Base-by-base conservation (phyloP, 1,140 invertebrate genomes). In the Diabrotica virgifera region DNA sequence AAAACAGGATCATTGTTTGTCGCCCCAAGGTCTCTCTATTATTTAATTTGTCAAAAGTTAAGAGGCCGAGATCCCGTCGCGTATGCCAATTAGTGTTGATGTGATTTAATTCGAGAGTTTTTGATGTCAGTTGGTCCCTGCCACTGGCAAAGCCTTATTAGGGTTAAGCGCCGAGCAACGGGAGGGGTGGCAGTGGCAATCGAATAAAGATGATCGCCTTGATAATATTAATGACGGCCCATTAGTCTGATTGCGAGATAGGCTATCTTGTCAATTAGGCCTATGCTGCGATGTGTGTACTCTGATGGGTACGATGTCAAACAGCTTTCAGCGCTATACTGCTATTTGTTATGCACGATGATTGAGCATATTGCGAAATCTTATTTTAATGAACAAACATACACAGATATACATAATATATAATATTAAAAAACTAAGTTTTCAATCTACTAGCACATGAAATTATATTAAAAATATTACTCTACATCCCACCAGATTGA, bases 201-300 rank as follows among this genome's bases (percentile, higher is more conserved):
- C 67, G 66, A 74, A 66, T 73, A 69, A 74, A 52, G 56, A 62
- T 66, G 70, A 72, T 73, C 67, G 70, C 66, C 68, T 67, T 75
- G 73, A 75, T 75, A 73, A 73, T 64, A 70, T 75, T 75, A 75
- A 75, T 69, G 72, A 75, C 73, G 73, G 65, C 60, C 69, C 73
- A 75, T 75, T 75, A 73, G 73, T 60, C 65, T 66, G 68, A 70
- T 72, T 70, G 69, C 52, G 61, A 65, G 71, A 70, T 70, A 70
- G 59, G 64, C 63, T 70, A 64, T 68, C 64, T 65, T 62, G 63
- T 67, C 65, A 66, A 69, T 69, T 69, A 69, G 67, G 56, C 36
- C 36, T 63, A 62, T 46, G 40, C 40, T 24, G 24, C n/a, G 24
- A 24, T 24, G 24, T 24, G 24, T 24, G 24, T 24, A 24, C 24